Base-by-base conservation (phyloP, 2,113 vertebrate species). In the Oenanthe melanoleuca region DNA sequence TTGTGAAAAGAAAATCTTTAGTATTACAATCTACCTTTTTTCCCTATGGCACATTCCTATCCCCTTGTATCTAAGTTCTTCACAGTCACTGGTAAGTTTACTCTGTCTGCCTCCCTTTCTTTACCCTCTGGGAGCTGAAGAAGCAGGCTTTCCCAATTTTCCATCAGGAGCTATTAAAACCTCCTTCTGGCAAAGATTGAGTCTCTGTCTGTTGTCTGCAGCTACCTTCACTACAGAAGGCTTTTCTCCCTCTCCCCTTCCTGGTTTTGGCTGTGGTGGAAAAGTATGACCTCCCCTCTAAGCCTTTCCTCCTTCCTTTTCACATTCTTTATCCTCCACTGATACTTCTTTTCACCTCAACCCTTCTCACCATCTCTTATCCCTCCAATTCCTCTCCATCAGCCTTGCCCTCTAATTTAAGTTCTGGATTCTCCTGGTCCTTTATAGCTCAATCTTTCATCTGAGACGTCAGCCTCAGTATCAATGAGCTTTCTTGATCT, bases 1-100 rank as follows among this genome's bases (percentile, higher is more conserved):
- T 74, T 92, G 69, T 49, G 33, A 50, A 87, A 96, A 94, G 13
- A 83, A 86, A 86, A 86, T 78, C 67, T 93, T 92, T 22, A 86
- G 42, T 60, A 93, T 88, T 88, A 80, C 53, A 88, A 89, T 65
- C 63, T 55, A 66, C 21, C 13, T 81, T 78, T 17, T 92, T 93
- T 88, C 38, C 18, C 71, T 88, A 31, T 61, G 18, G 47, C 78
- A 85, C 37, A 52, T 71, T 84, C 33, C 50, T 82, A 57, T 69
- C 28, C 61, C 37, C 21, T 88, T 74, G n/a, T 65, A 66, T 73
- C 21, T 47, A 65, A 45, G 18, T 42, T 78, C 33, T 83, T 92
- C 52, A 53, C 9, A 84, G 22, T 71, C 15, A 28, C 26, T 64
- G 34, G 10, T 50, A 60, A 71, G 6, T 64, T 91, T 91, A 64